Base-by-base conservation (phyloP, 1,140 invertebrate species). In the Cydia strobilella region DNA sequence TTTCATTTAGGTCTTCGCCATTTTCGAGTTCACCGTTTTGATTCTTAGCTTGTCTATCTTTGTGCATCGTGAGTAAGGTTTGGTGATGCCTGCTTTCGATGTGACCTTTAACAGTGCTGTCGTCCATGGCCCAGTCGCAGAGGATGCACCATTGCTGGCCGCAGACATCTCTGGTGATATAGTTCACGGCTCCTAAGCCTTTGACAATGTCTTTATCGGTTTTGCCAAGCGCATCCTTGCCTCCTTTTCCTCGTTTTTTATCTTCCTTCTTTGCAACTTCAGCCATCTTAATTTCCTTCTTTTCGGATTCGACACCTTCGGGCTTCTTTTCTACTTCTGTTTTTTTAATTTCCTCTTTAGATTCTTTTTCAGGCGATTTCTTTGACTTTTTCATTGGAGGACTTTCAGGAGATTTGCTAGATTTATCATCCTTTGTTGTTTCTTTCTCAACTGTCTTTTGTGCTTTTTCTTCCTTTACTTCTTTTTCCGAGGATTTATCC, bases 61-160 rank as follows among this genome's bases (percentile, higher is more conserved):
- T 77, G 45, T 82, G 81, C 65, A 82, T 35, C 74, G 73, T 78
- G 3, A 80, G 74, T 2, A 82, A 54, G 6, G 69, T 79, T 71
- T 66, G 42, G 72, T 82, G 81, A 54, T 82, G 81, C 25, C 31
- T 15, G 20, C 77, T 31, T 23, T 66, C 69, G 10, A 80, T 9
- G 48, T 82, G 81, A 2, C 1, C 3, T 48, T 31, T n/a, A 0
- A 77, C 42, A 13, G 42, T 13, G 2, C 6, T 20, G n/a, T 42
- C 9, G 10, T 75, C 59, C 51, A 79, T 66, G 2, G 54, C 35
- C 76, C 76, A 80, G 25, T 80, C 76, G 23, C 81, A 82, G 15
- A 82, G 62, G 1, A 82, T 74, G 20, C 81, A 82, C 74, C 66
- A 73, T 39, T 12, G 35, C 6, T 71, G 39, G 0, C 74, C 77